Evolutionary conservation across 2,888 invertebrate species (phyloP).

Genomic region (Beris morrisii): DNA sequence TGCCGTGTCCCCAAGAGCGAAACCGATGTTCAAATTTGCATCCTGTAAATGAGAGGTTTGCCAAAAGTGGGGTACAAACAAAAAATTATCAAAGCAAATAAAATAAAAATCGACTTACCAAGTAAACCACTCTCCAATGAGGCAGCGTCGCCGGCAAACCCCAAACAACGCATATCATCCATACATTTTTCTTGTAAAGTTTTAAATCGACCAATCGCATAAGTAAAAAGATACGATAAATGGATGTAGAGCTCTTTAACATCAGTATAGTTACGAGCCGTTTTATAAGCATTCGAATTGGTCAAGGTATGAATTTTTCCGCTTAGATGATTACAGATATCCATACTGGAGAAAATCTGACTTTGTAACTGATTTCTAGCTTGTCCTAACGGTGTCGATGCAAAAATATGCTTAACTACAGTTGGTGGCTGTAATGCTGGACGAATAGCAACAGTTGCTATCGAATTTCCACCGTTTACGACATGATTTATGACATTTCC

Average conservation of each 20-base stretch:
- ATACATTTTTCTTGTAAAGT: slow-evolving; percentile 54
- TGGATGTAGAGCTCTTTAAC: slow-evolving; percentile 56
- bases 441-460: slow-evolving; percentile 17
- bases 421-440: slow-evolving; percentile 33
- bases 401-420: slow-evolving; percentile 49
- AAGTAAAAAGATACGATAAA: slow-evolving; percentile 54
- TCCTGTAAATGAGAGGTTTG: too few species aligned
- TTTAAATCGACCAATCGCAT: slow-evolving; percentile 55
- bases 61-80: too few species aligned
- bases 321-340: slow-evolving; percentile 54
- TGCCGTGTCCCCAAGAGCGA: too few species aligned
- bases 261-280: slow-evolving; percentile 51
- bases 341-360: slow-evolving; percentile 53
- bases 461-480: slow-evolving; percentile 37
- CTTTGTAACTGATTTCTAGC: slow-evolving; percentile 52
- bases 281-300: slow-evolving; percentile 55
- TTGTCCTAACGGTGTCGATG: slow-evolving; percentile 49
- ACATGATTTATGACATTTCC: slow-evolving; percentile 41
- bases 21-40: too few species aligned
- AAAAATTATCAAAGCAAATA: not conserved
- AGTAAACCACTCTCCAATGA: slow-evolving; percentile 52
- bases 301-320: slow-evolving; percentile 54
- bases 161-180: slow-evolving; percentile 53
- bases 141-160: slow-evolving; percentile 53
- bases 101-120: slow-evolving; percentile 6